A percentile compares a stretch with the other conserved stretches of the same genome.
Conservation (phyloP, 2,888 invertebrate genomes). For the Pediacus dermestoides region DNA sequence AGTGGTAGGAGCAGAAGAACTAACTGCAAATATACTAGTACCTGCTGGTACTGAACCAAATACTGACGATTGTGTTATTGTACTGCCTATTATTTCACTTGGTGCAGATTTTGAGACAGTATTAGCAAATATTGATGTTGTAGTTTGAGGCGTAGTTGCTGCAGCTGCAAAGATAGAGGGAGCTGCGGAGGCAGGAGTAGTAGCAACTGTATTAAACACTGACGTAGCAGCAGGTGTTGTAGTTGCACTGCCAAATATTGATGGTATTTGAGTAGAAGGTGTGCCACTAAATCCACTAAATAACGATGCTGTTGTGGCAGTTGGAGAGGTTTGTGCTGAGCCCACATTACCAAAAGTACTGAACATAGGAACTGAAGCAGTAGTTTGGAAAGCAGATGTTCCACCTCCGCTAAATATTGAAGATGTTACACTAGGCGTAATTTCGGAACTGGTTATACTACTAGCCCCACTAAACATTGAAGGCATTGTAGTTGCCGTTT, state of each 20-base stretch:
- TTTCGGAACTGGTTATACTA: too few species aligned
- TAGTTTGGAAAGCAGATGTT: background rate
- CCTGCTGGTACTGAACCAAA: conserved; percentile 18
- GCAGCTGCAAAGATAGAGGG: conserved; percentile 13
- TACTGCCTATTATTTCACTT: too few species aligned
- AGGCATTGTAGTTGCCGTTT: conserved; percentile 8
- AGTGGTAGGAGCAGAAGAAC: conserved; percentile 21
- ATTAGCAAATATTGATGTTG: conserved; percentile 10
- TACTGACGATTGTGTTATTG: conserved; percentile 19
- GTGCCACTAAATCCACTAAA: background rate
- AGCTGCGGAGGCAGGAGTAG: conserved; percentile 14
- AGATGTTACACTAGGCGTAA: conserved; percentile 4
- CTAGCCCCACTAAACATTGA: conserved; percentile 17
- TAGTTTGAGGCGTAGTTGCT: conserved; percentile 10
- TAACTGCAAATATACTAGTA: conserved; percentile 6
- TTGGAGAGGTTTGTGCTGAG: too few species aligned
- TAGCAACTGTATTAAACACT: too few species aligned
- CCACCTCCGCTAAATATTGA: conserved; percentile 7
- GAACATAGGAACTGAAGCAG: background rate
- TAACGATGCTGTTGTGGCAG: background rate
- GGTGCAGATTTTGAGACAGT: too few species aligned
- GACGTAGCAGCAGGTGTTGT: conserved; percentile 15
- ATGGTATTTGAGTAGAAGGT: background rate
- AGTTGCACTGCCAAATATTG: conserved; percentile 12
- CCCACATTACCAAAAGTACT: too few species aligned